Evolutionary conservation across 2,888 invertebrate species (phyloP).

Genomic region (Encarsia formosa): DNA sequence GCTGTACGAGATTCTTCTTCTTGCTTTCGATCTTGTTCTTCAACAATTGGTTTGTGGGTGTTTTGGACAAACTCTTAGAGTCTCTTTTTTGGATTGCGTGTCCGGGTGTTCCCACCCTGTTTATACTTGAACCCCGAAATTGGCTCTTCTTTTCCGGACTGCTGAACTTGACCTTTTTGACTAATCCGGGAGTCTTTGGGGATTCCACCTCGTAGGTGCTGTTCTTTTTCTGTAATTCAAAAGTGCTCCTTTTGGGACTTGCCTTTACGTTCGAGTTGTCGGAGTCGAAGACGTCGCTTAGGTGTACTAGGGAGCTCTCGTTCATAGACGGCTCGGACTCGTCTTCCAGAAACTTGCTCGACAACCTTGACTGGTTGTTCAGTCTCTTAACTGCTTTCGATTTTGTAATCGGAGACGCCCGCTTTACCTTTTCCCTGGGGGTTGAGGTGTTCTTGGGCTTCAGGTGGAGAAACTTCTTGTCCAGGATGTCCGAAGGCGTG

Average conservation of each 20-base stretch:
- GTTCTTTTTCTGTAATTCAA: slow-evolving; percentile 16
- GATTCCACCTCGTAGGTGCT: slow-evolving; percentile 37
- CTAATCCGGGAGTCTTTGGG: slow-evolving; percentile 35
- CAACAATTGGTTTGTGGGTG: neutral
- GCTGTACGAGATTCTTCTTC: neutral
- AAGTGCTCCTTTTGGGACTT: slow-evolving; percentile 15
- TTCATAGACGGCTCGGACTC: slow-evolving; percentile 23
- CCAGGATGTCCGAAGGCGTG: slow-evolving; percentile 11
- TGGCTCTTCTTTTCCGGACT: slow-evolving; percentile 19
- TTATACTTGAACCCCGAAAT: slow-evolving; percentile 4
- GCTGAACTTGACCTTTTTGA: slow-evolving; percentile 34
- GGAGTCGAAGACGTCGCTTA: slow-evolving; percentile 25
- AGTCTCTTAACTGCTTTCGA: slow-evolving; percentile 14
- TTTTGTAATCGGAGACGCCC: slow-evolving; percentile 5
- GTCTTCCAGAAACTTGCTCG: slow-evolving; percentile 19
- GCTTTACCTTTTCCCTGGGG: slow-evolving; percentile 19
- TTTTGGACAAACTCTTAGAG: neutral
- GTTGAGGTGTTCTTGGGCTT: slow-evolving; percentile 21
- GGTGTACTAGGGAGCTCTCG: slow-evolving; percentile 15
- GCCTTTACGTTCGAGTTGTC: slow-evolving; percentile 27
- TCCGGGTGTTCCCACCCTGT: slow-evolving; percentile 27
- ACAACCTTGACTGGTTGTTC: neutral
- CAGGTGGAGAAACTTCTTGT: slow-evolving; percentile 7
- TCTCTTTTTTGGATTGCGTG: slow-evolving; percentile 18
- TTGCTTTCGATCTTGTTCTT: slow-evolving; percentile 10